Evolutionary conservation across 2,888 invertebrate genomes (phyloP), one percentile per base, ranked within the genome.

Genomic region (Pseudococcus viburni): DNA sequence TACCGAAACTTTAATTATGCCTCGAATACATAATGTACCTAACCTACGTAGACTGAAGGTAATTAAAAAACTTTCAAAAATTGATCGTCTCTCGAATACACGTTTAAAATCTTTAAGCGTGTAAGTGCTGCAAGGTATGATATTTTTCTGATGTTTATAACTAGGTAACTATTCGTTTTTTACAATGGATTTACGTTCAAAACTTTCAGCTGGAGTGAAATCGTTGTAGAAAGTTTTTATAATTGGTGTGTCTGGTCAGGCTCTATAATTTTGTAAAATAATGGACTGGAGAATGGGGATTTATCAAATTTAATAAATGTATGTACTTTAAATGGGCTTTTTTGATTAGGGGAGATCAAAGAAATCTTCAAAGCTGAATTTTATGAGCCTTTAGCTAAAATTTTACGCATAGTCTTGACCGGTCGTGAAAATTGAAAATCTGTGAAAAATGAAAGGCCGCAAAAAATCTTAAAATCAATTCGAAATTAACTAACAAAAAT

Each of bases 1-100:
- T 77, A 39, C 26, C 7, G 15, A 77, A 77, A 77, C 39, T 77
- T 77, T 77, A 26, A 39, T 39, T 39, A 12, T 51, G 17, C 77
- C 15, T 77, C 22, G 17, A 39, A 11, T 77, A 77, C 77, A 33
- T 77, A 26, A 64, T 64, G 22, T 22, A 64, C 64, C 5, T n/a
- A 64, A 17, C n/a, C n/a, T n/a, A n/a, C 26, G 26, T 33, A 33
- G 26, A 77, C 77, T 33, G 77, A 33, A 77, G 77, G 39, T 77
- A 77, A 77, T 77, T 77, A 77, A 77, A 77, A 77, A 77, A 77
- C 77, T 77, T 77, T 77, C 77, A 77, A 39, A 77, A 77, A 77
- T 77, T 77, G 77, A 77, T 77, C 39, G 64, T 64, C 59, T 59
- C n/a, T 33, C 26, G 59, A 59, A 59, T 59, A 33, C 26, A 33